phyloP scores from a whole-genome alignment of 2,888 invertebrate species.

The Lithophane semibrunnea region DNA sequence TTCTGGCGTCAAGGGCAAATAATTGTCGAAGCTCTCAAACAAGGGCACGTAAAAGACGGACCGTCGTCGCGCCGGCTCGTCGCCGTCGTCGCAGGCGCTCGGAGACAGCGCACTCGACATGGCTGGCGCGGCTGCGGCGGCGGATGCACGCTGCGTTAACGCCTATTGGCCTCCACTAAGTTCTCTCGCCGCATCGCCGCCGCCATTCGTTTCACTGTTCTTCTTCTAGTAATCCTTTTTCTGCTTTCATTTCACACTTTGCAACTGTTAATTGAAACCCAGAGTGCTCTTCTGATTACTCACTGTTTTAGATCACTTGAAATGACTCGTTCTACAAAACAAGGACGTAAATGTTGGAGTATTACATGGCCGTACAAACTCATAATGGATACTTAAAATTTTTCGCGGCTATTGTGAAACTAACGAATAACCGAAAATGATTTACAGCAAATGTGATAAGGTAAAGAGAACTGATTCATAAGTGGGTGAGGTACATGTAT shows the following conservation, averaged over 20 bases:
- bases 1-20: slow-evolving; percentile 88
- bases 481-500: slow-evolving; percentile 67
- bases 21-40: slow-evolving; percentile 91
- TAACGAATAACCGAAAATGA: slow-evolving; percentile 34
- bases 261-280: slow-evolving; percentile 72
- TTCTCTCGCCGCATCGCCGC: slow-evolving; percentile 80
- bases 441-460: slow-evolving; percentile 53
- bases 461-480: slow-evolving; percentile 60
- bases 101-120: slow-evolving; percentile 85
- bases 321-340: slow-evolving; percentile 54
- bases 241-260: slow-evolving; percentile 79
- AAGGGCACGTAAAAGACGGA: slow-evolving; percentile 95
- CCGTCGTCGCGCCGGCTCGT: slow-evolving; percentile 91
- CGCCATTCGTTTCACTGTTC: slow-evolving; percentile 84
- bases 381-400: slow-evolving; percentile 31
- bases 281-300: slow-evolving; percentile 67
- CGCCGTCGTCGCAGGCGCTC: slow-evolving; percentile 80
- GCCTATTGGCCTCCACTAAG: slow-evolving; percentile 76
- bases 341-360: slow-evolving; percentile 73
- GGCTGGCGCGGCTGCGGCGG: slow-evolving; percentile 65
- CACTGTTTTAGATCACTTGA: slow-evolving; percentile 57
- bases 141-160: slow-evolving; percentile 86
- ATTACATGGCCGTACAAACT: slow-evolving; percentile 60
- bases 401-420: slow-evolving; percentile 41
- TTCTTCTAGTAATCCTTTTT: slow-evolving; percentile 73